These are phyloP conservation scores for Gila robusta DNA, from an alignment of 2,797 vertebrate genomes.

Conservation along the genomic window DNA sequence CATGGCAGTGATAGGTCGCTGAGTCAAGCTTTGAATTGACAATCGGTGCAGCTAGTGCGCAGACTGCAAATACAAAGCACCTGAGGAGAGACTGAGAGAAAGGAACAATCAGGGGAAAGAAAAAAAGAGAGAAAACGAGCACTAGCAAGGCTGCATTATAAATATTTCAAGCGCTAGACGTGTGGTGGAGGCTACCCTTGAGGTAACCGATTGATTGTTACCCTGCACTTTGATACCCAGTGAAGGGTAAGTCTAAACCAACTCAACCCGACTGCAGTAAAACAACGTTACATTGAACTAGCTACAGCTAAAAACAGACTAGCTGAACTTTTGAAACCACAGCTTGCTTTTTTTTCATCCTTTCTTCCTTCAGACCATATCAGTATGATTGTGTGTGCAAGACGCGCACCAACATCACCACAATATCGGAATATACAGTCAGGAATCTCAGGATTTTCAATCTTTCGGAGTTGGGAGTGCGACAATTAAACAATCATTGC, in stretches of 20 bases:
- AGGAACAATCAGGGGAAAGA: not conserved
- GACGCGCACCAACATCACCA: not conserved
- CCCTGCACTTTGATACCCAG: conserved; percentile 30
- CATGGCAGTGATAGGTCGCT: conserved; percentile 16
- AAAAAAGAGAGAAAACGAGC: conserved; percentile 11
- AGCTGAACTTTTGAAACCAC: conserved; percentile 5
- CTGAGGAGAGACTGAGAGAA: conserved; percentile 22
- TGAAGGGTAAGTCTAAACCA: conserved; percentile 20
- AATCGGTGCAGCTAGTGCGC: not conserved
- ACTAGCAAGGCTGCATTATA: conserved; percentile 45
- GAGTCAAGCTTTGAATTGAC: conserved; percentile 37
- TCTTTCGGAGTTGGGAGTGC: not conserved
- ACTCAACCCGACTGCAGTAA: conserved; percentile 18
- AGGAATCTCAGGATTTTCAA: not conserved
- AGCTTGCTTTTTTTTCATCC: not conserved
- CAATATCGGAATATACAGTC: not conserved
- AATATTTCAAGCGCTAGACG: conserved; percentile 52
- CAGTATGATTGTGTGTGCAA: not conserved
- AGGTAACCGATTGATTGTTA: conserved; percentile 58
- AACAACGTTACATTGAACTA: conserved; percentile 5
- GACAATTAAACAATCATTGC: not conserved
- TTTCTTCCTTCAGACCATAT: not conserved
- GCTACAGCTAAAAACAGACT: conserved; percentile 3
- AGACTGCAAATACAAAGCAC: conserved; percentile 41
- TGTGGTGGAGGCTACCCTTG: conserved; percentile 37